Evolutionary conservation across 2,113 vertebrate genomes (phyloP).

Genomic region (Sapayoa aenigma): DNA sequence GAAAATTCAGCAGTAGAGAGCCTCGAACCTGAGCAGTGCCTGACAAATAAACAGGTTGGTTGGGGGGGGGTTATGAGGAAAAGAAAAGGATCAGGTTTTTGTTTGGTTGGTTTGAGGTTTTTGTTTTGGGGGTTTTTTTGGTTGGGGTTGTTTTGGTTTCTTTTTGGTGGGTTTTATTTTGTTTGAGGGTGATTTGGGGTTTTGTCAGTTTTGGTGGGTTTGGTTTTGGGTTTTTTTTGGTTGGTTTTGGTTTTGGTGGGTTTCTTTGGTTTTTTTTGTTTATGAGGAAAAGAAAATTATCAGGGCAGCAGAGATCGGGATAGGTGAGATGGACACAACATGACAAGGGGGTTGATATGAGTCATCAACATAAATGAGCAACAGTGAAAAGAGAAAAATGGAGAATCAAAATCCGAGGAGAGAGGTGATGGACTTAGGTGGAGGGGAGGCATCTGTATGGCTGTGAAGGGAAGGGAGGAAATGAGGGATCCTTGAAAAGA

Average conservation of each 20-base stretch:
- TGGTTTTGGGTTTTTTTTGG: no score
- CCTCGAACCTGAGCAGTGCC: not conserved
- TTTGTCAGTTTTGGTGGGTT: no score
- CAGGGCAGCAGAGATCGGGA: not conserved
- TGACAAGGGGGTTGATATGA: not conserved
- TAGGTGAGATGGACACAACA: not conserved
- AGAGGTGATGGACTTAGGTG: not conserved
- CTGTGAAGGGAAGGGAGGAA: not conserved
- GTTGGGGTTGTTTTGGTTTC: no score
- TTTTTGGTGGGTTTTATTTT: not conserved
- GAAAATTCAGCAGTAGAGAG: not conserved
- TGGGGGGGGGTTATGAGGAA: not conserved
- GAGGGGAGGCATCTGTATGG: not conserved
- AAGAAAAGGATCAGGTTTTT: not conserved
- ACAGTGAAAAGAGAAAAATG: not conserved
- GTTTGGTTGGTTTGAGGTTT: not conserved
- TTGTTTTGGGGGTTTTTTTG: not conserved
- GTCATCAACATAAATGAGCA: not conserved
- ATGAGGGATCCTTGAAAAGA: not conserved
- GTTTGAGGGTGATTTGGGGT: no score
- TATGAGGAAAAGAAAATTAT: not conserved
- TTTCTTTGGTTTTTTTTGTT: not conserved
- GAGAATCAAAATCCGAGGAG: not conserved
- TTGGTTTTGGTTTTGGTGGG: no score
- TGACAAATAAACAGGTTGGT: not conserved